Evolutionary conservation across 2,888 invertebrate species (phyloP).

Genomic region (Hetaerina titia): DNA sequence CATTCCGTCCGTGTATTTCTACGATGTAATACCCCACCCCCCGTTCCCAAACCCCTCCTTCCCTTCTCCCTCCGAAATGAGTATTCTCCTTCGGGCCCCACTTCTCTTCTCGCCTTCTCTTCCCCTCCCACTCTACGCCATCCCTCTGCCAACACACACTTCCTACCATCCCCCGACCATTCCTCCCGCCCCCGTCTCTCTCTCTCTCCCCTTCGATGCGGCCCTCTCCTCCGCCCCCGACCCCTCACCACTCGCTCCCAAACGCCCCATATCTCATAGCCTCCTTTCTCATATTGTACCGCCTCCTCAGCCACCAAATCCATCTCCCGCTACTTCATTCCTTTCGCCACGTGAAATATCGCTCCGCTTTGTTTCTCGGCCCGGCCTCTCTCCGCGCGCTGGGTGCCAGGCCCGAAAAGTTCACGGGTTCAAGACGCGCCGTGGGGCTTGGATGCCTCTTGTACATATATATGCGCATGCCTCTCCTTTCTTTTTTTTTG

Average conservation of each 20-base stretch:
- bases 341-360: slow-evolving; percentile 4
- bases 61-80: background rate
- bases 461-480: background rate
- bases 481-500: background rate
- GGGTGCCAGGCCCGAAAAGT: background rate
- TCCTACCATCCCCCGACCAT: background rate
- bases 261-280: background rate
- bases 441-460: background rate
- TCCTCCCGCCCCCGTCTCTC: background rate
- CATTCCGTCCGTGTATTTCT: background rate
- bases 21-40: background rate
- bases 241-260: background rate
- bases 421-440: slow-evolving; percentile 27
- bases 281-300: slow-evolving; percentile 24
- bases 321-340: slow-evolving; percentile 40
- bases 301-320: background rate
- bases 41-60: no score
- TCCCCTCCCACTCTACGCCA: background rate
- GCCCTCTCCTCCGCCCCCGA: background rate
- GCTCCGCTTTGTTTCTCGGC: background rate
- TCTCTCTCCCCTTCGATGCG: background rate
- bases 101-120: background rate
- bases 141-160: background rate
- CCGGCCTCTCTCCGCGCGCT: background rate
- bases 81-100: background rate